Conservation (phyloP, 2,888 invertebrate genomes). For the Athripsodes cinereus region DNA sequence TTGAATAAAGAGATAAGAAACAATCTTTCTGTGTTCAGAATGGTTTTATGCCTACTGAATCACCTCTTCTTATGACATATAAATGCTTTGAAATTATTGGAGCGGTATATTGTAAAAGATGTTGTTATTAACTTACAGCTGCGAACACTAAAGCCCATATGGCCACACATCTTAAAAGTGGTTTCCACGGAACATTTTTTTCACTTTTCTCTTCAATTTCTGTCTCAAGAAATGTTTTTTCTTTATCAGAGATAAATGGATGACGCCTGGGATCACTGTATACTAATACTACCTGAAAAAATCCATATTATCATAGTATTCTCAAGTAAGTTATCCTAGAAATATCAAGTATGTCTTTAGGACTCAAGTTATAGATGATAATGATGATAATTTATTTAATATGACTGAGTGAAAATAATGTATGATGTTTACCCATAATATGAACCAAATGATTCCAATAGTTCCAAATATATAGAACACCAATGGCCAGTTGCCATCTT, state of each 20-base stretch:
- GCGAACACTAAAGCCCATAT: slow-evolving; percentile 71
- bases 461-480: slow-evolving; percentile 81
- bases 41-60: neutral
- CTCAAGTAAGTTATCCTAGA: too few species aligned
- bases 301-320: too few species aligned
- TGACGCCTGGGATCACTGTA: slow-evolving; percentile 65
- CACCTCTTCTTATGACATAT: neutral
- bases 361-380: too few species aligned
- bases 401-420: too few species aligned
- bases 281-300: slow-evolving; percentile 50
- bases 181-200: slow-evolving; percentile 59
- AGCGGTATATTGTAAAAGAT: too few species aligned
- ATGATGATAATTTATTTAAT: too few species aligned
- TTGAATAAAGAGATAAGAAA: too few species aligned
- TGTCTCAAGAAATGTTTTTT: slow-evolving; percentile 61
- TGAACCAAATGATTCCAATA: slow-evolving; percentile 67
- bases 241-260: slow-evolving; percentile 67
- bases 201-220: slow-evolving; percentile 54
- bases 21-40: too few species aligned
- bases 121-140: slow-evolving; percentile 45
- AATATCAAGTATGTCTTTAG: too few species aligned
- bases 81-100: too few species aligned
- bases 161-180: slow-evolving; percentile 62
- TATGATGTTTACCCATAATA: slow-evolving; percentile 52
- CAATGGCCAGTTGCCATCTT: slow-evolving; percentile 64